These are phyloP conservation scores for Cheumatopsyche charites DNA, from an alignment of 1,140 invertebrate genomes.

Conservation along the genomic window DNA sequence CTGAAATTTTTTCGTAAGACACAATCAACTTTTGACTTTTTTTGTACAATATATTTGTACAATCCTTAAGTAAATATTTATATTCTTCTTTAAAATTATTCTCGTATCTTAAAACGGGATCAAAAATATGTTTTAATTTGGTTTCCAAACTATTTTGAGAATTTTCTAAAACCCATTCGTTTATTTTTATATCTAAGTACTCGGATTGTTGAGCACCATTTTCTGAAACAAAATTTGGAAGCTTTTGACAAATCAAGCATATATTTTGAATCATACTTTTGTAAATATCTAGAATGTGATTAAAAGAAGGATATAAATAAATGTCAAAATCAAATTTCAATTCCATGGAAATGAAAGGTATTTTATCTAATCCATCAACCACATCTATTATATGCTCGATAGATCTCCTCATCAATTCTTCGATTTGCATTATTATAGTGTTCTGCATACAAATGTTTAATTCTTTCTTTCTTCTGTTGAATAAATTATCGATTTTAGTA, in stretches of 20 bases:
- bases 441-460: constrained; percentile 48
- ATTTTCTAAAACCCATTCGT: constrained; percentile 56
- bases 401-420: constrained; percentile 60
- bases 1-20: constrained; percentile 62
- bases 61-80: constrained; percentile 51
- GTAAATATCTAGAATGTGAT: constrained; percentile 57
- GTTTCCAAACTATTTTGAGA: constrained; percentile 55
- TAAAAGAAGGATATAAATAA: constrained; percentile 56
- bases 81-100: constrained; percentile 53
- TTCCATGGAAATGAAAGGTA: constrained; percentile 55
- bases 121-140: constrained; percentile 54
- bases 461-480: no score
- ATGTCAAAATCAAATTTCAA: constrained; percentile 61
- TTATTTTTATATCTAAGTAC: constrained; percentile 56
- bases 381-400: constrained; percentile 56
- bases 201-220: constrained; percentile 54
- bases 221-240: constrained; percentile 60
- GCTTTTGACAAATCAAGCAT: constrained; percentile 57
- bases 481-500: no score
- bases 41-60: constrained; percentile 51
- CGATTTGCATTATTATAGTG: constrained; percentile 60
- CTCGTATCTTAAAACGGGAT: constrained; percentile 54
- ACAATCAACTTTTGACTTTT: constrained; percentile 24
- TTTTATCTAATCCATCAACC: constrained; percentile 52
- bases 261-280: constrained; percentile 58